Base-by-base conservation (phyloP, 2,888 invertebrate species). In the Aleiodes leptofemur region DNA sequence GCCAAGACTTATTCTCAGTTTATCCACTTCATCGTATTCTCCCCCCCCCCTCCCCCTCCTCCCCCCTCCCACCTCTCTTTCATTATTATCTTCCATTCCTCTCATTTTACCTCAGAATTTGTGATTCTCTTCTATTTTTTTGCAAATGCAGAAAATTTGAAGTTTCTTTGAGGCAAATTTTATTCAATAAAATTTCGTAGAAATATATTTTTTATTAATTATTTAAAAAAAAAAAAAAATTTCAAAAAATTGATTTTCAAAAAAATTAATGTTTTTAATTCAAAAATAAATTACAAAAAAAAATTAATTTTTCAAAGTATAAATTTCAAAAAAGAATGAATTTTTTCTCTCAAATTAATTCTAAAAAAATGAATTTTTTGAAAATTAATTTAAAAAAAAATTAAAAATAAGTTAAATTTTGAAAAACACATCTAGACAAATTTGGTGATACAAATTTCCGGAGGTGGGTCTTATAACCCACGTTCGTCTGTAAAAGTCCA, bases 401-500 rank as follows among this genome's bases (percentile, higher is more conserved):
- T n/a, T n/a, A n/a, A n/a, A n/a, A n/a, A n/a, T n/a, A n/a, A n/a
- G n/a, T n/a, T n/a, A n/a, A n/a, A n/a, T n/a, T n/a, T n/a, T n/a
- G n/a, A n/a, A n/a, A n/a, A n/a, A n/a, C n/a, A n/a, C n/a, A n/a
- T n/a, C n/a, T n/a, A n/a, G 8, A 38, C 38, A 38, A 38, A 38
- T 38, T 38, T 38, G 38, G 38, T 38, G 8, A 38, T 38, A 8
- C 4, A 3, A 61, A 72, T 64, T 72, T 72, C 72, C 72, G 64
- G 72, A 53, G 61, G 38, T 55, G 23, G 50, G 16, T 3, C n/a
- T 16, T 34, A 48, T 59, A 23, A 48, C 61, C 73, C 73, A 73
- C 71, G 64, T 71, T 61, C 34, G 73, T 69, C 73, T 78, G 73
- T 76, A 74, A 74, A 78, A 78, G 61, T 73, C 38, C 29, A 31